Evolutionary conservation across 2,797 vertebrate species (phyloP).

Genomic region (Etheostoma perlongum): DNA sequence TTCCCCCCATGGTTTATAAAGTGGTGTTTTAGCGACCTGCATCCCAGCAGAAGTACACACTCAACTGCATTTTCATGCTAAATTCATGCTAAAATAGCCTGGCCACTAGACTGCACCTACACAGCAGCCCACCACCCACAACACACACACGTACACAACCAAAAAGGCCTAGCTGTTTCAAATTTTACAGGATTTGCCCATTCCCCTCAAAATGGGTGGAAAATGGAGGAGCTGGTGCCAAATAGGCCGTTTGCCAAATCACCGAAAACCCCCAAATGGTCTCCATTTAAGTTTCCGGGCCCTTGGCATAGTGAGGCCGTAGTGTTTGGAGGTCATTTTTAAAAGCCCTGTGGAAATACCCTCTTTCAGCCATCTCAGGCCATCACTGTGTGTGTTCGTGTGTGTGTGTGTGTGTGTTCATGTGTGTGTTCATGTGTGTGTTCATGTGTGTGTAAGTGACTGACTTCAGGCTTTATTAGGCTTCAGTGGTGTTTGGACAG

Average conservation of each 20-base stretch:
- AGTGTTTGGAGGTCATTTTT: conserved; percentile 83
- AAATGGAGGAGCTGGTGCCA: conserved; percentile 74
- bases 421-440: conserved; percentile 38
- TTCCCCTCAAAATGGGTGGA: conserved; percentile 77
- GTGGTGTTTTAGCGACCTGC: conserved; percentile 41
- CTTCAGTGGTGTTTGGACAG: conserved; percentile 85
- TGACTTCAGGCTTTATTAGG: conserved; percentile 82
- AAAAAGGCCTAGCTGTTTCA: conserved; percentile 59
- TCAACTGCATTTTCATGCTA: conserved; percentile 52
- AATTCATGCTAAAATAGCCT: conserved; percentile 52
- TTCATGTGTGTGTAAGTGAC: conserved; percentile 66
- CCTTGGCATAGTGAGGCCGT: conserved; percentile 73
- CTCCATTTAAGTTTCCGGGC: conserved; percentile 78
- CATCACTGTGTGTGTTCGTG: conserved; percentile 53
- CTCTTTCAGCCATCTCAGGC: conserved; percentile 67
- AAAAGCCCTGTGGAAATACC: conserved; percentile 81
- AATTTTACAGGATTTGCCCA: conserved; percentile 60
- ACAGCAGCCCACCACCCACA: conserved; percentile 41
- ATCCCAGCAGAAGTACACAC: conserved; percentile 46
- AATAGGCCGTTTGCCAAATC: conserved; percentile 80
- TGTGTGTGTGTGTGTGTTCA: conserved; percentile 38
- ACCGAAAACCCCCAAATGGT: conserved; percentile 75
- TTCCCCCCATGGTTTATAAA: conserved; percentile 32
- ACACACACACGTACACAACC: conserved; percentile 24
- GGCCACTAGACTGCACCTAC: conserved; percentile 45